These are phyloP conservation scores for Rotaria magnacalcarata DNA, from an alignment of 2,888 invertebrate species.

Conservation along the genomic window DNA sequence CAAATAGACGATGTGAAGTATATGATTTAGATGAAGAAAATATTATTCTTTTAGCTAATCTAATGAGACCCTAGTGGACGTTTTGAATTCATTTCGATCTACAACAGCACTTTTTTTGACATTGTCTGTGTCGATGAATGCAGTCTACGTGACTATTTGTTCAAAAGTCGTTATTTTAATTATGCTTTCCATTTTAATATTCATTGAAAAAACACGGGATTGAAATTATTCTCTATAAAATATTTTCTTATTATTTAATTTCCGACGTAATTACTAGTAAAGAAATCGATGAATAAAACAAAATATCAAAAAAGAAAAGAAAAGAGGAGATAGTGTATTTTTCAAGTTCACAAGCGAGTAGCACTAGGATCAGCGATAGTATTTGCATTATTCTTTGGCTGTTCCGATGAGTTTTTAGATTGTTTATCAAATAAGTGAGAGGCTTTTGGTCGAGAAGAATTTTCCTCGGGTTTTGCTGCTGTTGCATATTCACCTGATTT, in stretches of 20 bases:
- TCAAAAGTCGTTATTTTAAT: too few species aligned
- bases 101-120: too few species aligned
- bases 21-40: too few species aligned
- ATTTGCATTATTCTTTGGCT: not conserved
- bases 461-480: not conserved
- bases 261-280: not conserved
- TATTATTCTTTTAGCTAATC: too few species aligned
- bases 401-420: not conserved
- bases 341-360: not conserved
- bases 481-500: conserved; percentile 12
- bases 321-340: not conserved
- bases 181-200: too few species aligned
- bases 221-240: not conserved
- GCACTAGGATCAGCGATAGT: not conserved
- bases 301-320: not conserved
- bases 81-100: too few species aligned
- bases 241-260: not conserved
- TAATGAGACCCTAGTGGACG: too few species aligned
- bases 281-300: not conserved
- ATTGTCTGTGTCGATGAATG: too few species aligned
- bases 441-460: not conserved
- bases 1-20: too few species aligned
- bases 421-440: not conserved
- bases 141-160: too few species aligned
- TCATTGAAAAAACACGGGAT: too few species aligned